These are phyloP conservation scores for Oasisia sp. DNA, from an alignment of 2,888 invertebrate genomes.

Conservation along the genomic window DNA sequence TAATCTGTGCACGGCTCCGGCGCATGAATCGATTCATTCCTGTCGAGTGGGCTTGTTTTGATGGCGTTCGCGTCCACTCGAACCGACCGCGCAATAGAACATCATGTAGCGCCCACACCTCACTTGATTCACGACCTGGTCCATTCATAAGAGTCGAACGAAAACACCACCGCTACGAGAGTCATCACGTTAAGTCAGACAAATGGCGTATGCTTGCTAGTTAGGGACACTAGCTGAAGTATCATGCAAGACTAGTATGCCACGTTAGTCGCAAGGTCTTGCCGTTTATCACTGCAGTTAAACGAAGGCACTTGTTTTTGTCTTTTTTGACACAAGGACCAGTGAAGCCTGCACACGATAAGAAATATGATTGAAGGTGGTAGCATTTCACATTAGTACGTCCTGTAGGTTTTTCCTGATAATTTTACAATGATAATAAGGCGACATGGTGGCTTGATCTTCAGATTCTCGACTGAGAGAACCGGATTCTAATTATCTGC, in stretches of 20 bases:
- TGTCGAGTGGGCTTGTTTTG: not conserved
- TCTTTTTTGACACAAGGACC: not conserved
- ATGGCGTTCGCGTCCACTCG: not conserved
- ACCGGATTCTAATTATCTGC: no score
- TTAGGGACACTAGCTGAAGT: not conserved
- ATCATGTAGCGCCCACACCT: not conserved
- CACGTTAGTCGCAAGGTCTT: not conserved
- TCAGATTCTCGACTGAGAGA: no score
- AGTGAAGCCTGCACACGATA: not conserved
- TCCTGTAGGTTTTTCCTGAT: not conserved
- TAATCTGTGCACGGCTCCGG: not conserved
- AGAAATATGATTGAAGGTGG: not conserved
- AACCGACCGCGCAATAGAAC: not conserved
- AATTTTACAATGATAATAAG: no score
- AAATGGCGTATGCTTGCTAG: not conserved
- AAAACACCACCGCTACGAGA: not conserved
- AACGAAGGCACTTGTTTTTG: not conserved
- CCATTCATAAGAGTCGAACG: not conserved
- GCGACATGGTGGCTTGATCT: no score
- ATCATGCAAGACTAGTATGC: not conserved
- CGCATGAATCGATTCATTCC: not conserved
- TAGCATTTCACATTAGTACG: not conserved
- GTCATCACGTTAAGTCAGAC: not conserved
- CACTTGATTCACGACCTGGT: not conserved
- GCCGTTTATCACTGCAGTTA: not conserved